Conservation (phyloP, 2,888 invertebrate species). For the Cynaeus angustus region DNA sequence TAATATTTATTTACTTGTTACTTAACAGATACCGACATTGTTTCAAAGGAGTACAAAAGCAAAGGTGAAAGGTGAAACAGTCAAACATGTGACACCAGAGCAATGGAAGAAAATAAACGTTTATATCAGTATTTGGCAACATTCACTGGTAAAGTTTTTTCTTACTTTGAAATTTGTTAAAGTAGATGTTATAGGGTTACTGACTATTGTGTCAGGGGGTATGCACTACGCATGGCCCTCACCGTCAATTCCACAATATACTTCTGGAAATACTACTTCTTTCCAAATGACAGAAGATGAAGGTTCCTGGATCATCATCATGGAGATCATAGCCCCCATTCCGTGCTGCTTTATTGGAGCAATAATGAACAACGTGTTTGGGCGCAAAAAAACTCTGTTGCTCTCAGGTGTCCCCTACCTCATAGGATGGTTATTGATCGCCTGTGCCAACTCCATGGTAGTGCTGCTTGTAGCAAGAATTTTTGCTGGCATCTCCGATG, state of each 20-base stretch:
- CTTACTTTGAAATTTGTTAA: slow-evolving; percentile 1
- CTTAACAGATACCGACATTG: no score
- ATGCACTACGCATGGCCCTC: slow-evolving; percentile 77
- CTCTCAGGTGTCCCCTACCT: background rate
- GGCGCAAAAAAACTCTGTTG: slow-evolving; percentile 76
- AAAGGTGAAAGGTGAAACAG: no score
- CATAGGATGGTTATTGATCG: no score
- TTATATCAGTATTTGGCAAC: no score
- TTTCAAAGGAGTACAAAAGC: no score
- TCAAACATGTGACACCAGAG: no score
- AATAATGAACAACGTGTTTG: slow-evolving; percentile 77
- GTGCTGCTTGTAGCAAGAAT: slow-evolving; percentile 71
- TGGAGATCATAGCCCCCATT: slow-evolving; percentile 78
- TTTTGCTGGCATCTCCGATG: slow-evolving; percentile 77
- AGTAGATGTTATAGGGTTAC: slow-evolving; percentile 64
- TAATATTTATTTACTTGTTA: no score
- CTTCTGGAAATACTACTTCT: slow-evolving; percentile 53
- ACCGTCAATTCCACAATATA: slow-evolving; percentile 75
- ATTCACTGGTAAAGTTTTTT: background rate
- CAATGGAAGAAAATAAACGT: background rate
- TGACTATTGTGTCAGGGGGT: slow-evolving; percentile 61
- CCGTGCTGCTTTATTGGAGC: slow-evolving; percentile 77
- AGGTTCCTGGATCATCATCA: slow-evolving; percentile 77
- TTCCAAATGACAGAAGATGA: slow-evolving; percentile 70
- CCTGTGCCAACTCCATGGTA: slow-evolving; percentile 75